These are phyloP conservation scores for Dascillus cervinus DNA, from an alignment of 2,888 invertebrate species.

Conservation along the genomic window DNA sequence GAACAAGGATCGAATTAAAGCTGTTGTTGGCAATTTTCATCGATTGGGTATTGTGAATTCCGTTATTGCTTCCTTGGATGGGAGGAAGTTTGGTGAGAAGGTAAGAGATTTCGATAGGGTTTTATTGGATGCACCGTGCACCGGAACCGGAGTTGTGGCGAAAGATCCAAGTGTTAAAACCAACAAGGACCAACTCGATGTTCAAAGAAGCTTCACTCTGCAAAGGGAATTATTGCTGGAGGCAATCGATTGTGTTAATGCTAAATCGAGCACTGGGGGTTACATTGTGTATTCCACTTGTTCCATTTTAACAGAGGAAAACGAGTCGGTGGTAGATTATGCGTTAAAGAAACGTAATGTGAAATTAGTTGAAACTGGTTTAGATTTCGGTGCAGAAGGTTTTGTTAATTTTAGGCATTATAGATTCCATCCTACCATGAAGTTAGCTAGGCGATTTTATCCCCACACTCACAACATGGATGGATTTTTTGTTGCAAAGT, in stretches of 20 bases:
- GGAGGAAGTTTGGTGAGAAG: slow-evolving; percentile 67
- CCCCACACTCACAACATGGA: slow-evolving; percentile 99
- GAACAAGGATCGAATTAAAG: slow-evolving; percentile 81
- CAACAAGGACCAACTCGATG: slow-evolving; percentile 80
- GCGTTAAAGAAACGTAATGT: slow-evolving; percentile 89
- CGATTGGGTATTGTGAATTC: slow-evolving; percentile 92
- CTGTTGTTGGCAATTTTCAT: slow-evolving; percentile 94
- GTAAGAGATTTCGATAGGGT: slow-evolving; percentile 93
- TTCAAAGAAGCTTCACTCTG: slow-evolving; percentile 84
- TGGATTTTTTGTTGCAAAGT: slow-evolving; percentile 97
- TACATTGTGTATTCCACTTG: slow-evolving; percentile 98
- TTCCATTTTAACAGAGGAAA: slow-evolving; percentile 95
- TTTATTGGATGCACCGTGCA: slow-evolving; percentile 95
- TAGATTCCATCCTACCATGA: slow-evolving; percentile 85
- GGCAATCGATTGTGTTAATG: slow-evolving; percentile 95
- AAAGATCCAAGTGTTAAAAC: slow-evolving; percentile 97
- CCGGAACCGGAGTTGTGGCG: slow-evolving; percentile 95
- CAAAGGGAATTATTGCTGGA: slow-evolving; percentile 88
- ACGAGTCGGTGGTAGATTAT: slow-evolving; percentile 95
- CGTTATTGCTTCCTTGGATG: slow-evolving; percentile 84
- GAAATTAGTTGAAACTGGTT: slow-evolving; percentile 84
- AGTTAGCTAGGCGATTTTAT: slow-evolving; percentile 84
- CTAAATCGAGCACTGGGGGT: slow-evolving; percentile 86
- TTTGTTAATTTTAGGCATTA: slow-evolving; percentile 80
- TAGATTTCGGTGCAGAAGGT: slow-evolving; percentile 94